Evolutionary conservation across 37 sponge, comb jelly and placozoan genomes (phyloP).

Genomic region (Mnemiopsis leidyi): DNA sequence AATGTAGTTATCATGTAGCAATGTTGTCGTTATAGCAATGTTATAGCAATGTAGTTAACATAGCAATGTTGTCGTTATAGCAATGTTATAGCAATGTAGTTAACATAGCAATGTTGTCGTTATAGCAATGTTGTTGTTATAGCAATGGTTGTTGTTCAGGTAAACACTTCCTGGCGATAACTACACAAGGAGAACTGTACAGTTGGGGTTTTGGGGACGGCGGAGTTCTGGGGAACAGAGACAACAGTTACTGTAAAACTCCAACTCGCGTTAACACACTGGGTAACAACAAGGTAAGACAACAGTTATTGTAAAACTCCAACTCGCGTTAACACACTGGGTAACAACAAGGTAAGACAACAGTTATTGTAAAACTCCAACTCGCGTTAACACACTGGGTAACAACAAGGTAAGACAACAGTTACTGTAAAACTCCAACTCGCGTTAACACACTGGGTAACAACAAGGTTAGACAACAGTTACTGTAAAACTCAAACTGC

Average conservation of each 20-base stretch:
- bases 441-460: slow-evolving; percentile 35
- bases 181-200: slow-evolving; percentile 74
- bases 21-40: no score
- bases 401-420: slow-evolving; percentile 67
- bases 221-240: slow-evolving; percentile 85
- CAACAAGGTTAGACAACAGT: slow-evolving; percentile 68
- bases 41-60: no score
- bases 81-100: no score
- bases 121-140: no score
- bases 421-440: slow-evolving; percentile 69
- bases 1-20: no score
- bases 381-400: slow-evolving; percentile 40
- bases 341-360: slow-evolving; percentile 64
- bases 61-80: no score
- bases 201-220: slow-evolving; percentile 89
- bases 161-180: slow-evolving; percentile 87
- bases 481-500: slow-evolving; percentile 66
- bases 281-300: slow-evolving; percentile 64
- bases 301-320: slow-evolving; percentile 70
- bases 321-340: slow-evolving; percentile 5
- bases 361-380: slow-evolving; percentile 70
- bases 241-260: slow-evolving; percentile 71
- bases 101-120: no score
- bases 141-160: slow-evolving; percentile 3
- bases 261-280: slow-evolving; percentile 44